A percentile compares a stretch with the other conserved stretches of the same genome.
Evolutionary conservation across 2,113 vertebrate genomes (phyloP).

Genomic region (Amazona guildingii): DNA sequence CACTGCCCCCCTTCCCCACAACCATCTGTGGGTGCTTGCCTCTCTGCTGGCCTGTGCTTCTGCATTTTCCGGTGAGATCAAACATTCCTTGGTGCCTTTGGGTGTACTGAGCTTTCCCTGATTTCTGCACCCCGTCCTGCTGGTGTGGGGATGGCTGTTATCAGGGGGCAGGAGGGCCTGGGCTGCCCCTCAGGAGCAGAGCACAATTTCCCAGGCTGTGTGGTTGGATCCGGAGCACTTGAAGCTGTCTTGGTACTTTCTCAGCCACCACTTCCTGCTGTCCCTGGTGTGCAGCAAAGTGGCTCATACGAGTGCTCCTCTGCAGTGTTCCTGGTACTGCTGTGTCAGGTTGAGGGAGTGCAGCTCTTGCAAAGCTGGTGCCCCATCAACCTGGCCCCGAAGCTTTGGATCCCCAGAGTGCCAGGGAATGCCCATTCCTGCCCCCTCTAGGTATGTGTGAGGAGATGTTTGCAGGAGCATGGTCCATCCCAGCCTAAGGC

Average conservation of each 20-base stretch:
- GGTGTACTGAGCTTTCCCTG: background rate
- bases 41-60: background rate
- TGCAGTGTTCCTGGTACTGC: background rate
- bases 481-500: background rate
- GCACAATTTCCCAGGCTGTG: background rate
- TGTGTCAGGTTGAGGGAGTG: accelerated
- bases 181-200: background rate
- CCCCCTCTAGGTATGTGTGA: background rate
- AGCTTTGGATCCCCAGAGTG: background rate
- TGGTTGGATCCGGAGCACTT: background rate
- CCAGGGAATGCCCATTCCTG: background rate
- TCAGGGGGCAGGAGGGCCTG: background rate
- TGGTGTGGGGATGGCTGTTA: background rate
- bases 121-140: background rate
- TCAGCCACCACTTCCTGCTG: background rate
- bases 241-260: background rate
- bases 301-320: background rate
- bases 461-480: background rate
- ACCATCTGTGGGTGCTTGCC: background rate
- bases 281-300: background rate
- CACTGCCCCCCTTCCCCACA: background rate
- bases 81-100: background rate
- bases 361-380: background rate
- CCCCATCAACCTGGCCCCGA: background rate
- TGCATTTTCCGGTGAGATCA: background rate